Evolutionary conservation across 2,113 vertebrate species (phyloP), one percentile per base, ranked within the genome.

Genomic region (Bubalus kerabau): DNA sequence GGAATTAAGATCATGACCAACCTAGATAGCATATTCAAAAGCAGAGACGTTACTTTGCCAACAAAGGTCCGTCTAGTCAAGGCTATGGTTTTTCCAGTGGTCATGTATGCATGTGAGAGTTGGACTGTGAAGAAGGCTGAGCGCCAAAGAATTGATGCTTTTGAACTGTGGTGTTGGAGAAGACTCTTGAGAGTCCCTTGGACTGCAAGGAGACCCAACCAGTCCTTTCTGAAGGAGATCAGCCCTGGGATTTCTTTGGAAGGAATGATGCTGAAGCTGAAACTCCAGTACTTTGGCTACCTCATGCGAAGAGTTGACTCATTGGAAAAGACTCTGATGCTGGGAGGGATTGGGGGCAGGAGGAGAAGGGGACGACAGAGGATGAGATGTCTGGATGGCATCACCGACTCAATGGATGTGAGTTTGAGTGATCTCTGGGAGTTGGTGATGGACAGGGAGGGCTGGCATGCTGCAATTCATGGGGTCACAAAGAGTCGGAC

Each of bases 131-230:
- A 59, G 57, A 26, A 59, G 2, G 57, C 57, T 59, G 57, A 60
- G 24, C 1, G 0, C 59, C 12, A 0, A 60, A 60, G 59, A 60
- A 60, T 14, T 28, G 26, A 60, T 60, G 59, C 5, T 13, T 60
- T 6, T 28, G 26, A 60, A 28, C 59, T 60, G 26, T 28, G 26
- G 59, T 60, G 26, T 60, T 60, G 59, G 26, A 60, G 26, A 60
- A 60, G 59, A 60, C 26, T 60, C 59, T 60, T 28, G 11, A 60
- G 59, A 60, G 59, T 60, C 59, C 59, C 59, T 60, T 60, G 59
- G 59, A 60, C 12, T 60, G 26, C 26, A 60, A 60, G 57, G 59
- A 60, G 26, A 14, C 28, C 59, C 26, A 60, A 28, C 59, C 12
- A 28, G 0, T 60, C 59, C 26, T 13, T 60, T 28, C 24, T 60